Percentiles rank a stretch among this genome's conserved stretches.
These are phyloP conservation scores for Lasioglossum baleicum DNA, from an alignment of 1,140 invertebrate species.

Conservation along the genomic window DNA sequence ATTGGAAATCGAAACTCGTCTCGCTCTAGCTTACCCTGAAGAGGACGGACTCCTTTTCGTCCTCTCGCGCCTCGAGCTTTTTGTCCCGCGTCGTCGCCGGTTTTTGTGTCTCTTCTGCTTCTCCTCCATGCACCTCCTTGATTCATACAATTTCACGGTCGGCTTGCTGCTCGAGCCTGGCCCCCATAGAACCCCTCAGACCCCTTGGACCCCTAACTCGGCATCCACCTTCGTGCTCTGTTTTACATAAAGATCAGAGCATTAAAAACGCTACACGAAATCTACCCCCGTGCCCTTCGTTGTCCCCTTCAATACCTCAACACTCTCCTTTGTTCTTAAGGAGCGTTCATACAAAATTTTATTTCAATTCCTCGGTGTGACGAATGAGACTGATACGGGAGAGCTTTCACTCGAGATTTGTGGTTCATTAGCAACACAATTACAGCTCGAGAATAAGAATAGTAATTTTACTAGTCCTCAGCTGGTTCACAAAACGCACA, in stretches of 20 bases:
- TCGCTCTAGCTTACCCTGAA: not conserved
- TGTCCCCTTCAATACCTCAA: not conserved
- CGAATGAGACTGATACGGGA: no score
- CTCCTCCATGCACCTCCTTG: constrained; percentile 62
- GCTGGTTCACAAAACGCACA: no score
- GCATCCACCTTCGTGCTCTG: constrained; percentile 42
- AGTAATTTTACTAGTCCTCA: no score
- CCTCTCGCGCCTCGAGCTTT: constrained; percentile 29
- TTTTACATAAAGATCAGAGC: constrained; percentile 77
- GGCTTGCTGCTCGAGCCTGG: constrained; percentile 69
- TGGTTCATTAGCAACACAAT: no score
- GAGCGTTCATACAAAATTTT: no score
- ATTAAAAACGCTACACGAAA: constrained; percentile 76
- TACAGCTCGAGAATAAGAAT: no score
- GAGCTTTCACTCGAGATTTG: no score
- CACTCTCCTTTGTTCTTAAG: not conserved
- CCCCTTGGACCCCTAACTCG: not conserved
- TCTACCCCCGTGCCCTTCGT: constrained; percentile 57
- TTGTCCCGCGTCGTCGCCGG: constrained; percentile 48
- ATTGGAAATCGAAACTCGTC: constrained; percentile 24
- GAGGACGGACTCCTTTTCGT: constrained; percentile 33
- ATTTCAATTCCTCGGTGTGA: no score
- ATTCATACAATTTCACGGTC: constrained; percentile 77
- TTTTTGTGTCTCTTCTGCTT: constrained; percentile 67
- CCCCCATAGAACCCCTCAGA: not conserved